A percentile compares a stretch with the other conserved stretches of the same genome.
phyloP scores from a whole-genome alignment of 2,113 vertebrate species.

The Cheirogaleus medius region DNA sequence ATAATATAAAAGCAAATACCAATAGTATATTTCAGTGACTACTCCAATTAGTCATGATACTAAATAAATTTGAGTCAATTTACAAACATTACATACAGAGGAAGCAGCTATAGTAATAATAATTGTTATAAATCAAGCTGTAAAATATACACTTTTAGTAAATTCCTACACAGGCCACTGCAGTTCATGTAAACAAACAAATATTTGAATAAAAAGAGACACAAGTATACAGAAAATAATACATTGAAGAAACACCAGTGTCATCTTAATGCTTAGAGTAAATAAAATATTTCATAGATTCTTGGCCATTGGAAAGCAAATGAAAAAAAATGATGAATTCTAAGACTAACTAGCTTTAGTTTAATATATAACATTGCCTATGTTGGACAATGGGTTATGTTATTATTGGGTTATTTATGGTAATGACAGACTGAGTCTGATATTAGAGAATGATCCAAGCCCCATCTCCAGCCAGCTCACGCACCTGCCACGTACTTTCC shows the following conservation, averaged over 20 bases:
- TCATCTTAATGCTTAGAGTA: neutral
- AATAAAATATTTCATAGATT: neutral
- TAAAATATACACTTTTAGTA: neutral
- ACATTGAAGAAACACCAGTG: neutral
- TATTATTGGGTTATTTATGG: neutral
- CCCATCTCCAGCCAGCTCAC: neutral
- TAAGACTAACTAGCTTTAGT: neutral
- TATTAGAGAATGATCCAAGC: too few species aligned
- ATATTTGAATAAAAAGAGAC: neutral
- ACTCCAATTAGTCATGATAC: neutral
- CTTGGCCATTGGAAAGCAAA: neutral
- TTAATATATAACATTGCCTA: neutral
- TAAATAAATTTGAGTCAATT: neutral
- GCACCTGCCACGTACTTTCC: neutral
- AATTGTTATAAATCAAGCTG: neutral
- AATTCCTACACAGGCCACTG: neutral
- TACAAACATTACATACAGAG: neutral
- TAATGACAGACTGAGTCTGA: neutral
- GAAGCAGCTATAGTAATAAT: neutral
- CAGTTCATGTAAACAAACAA: neutral
- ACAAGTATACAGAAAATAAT: neutral
- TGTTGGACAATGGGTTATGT: neutral
- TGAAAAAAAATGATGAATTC: neutral
- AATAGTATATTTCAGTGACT: neutral
- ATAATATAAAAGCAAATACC: neutral